A percentile compares a stretch with the other conserved stretches of the same genome.
Conservation (phyloP, 2,113 vertebrate genomes). For the Pomatorhinus ruficollis region DNA sequence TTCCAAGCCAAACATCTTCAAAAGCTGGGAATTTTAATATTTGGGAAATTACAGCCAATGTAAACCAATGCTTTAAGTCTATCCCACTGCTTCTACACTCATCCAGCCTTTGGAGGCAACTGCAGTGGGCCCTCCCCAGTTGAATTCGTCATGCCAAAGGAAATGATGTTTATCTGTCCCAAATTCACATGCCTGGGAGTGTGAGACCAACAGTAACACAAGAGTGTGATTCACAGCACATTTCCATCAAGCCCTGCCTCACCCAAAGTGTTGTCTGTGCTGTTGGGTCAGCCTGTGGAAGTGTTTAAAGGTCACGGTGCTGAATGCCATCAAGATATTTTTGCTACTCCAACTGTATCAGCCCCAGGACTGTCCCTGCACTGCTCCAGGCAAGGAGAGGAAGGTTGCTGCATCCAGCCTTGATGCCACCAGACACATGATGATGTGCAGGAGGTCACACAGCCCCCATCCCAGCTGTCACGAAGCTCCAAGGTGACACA, state of each 20-base stretch:
- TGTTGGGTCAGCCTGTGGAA: not conserved
- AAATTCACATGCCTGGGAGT: not conserved
- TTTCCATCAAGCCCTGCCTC: not conserved
- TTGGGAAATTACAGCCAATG: not conserved
- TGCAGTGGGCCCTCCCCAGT: accelerated
- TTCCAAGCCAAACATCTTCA: not conserved
- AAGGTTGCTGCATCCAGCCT: not conserved
- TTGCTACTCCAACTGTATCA: not conserved
- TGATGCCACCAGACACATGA: accelerated
- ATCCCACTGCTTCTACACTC: not conserved
- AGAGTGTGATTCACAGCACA: not conserved
- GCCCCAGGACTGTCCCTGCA: not conserved
- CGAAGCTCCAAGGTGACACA: not conserved
- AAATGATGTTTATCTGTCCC: not conserved
- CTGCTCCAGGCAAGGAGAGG: not conserved
- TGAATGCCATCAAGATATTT: not conserved
- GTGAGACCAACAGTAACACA: not conserved
- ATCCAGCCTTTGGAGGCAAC: too few relatives aligned
- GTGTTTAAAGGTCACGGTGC: not conserved
- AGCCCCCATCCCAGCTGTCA: not conserved
- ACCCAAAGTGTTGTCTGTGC: not conserved
- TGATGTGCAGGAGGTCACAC: accelerated
- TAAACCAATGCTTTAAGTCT: not conserved
- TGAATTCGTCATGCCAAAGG: not conserved
- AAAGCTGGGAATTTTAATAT: not conserved